Conservation (phyloP, 2,113 vertebrate species). For the Dipodomys merriami region DNA sequence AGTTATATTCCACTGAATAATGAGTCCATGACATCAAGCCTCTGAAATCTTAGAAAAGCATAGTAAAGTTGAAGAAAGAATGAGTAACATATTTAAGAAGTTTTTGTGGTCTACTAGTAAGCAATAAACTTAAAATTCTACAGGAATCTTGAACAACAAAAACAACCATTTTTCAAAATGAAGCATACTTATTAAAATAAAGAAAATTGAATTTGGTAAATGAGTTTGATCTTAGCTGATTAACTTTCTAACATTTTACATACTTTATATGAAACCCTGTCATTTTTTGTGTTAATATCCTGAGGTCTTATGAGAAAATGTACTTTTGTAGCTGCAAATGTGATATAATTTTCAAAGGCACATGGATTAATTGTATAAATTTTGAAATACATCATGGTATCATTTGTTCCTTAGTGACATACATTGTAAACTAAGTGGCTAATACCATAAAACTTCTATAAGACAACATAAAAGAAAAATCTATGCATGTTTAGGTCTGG, state of each 20-base stretch:
- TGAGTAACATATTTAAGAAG: background rate
- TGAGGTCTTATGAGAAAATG: background rate
- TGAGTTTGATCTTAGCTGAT: background rate
- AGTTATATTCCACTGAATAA: background rate
- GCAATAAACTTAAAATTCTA: background rate
- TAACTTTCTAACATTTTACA: background rate
- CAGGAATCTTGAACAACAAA: background rate
- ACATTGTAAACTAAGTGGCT: constrained; percentile 21
- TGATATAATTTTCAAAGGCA: background rate
- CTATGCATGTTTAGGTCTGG: background rate
- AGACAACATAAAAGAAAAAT: background rate
- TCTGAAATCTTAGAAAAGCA: background rate
- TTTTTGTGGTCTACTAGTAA: background rate
- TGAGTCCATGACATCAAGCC: background rate
- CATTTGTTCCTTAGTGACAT: background rate
- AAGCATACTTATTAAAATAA: background rate
- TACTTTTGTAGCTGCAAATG: constrained; percentile 32
- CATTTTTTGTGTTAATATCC: background rate
- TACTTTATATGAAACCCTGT: background rate
- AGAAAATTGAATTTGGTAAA: background rate
- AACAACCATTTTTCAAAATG: background rate
- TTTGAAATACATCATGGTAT: constrained; percentile 8
- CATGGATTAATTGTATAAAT: background rate
- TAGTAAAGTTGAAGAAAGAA: background rate
- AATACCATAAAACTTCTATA: background rate